Base-by-base conservation (phyloP, 2,888 invertebrate genomes). In the Marasmarcha lunaedactyla region DNA sequence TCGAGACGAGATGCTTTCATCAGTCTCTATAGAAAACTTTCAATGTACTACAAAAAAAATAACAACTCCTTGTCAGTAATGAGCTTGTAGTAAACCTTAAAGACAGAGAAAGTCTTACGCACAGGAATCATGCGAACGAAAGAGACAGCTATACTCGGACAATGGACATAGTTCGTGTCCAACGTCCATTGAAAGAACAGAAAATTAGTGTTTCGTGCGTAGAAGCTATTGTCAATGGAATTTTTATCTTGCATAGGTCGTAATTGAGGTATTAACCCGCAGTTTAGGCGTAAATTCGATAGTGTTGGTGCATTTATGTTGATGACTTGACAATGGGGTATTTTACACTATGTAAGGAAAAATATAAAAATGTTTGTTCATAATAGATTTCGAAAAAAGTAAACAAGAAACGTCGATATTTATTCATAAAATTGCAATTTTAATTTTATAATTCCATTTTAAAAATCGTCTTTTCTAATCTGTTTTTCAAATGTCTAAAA, bases 11-110 rank as follows among this genome's bases (percentile, higher is more conserved):
- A 4, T 4, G n/a, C 30, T 30, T 30, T 30, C 30, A 30, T 30
- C 30, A 30, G 30, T n/a, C 30, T 9, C 30, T 30, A 30, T 30
- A 30, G 30, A 30, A 30, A 30, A 30, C 30, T 30, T 30, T 30
- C 30, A 30, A 30, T 30, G 30, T 30, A 30, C 30, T 30, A 4
- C 30, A 30, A 30, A 30, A n/a, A 30, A 30, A n/a, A 30, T 30
- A 30, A 30, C 30, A 30, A 30, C 30, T 30, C 30, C 30, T 30
- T 30, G 30, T 11, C 11, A n/a, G 9, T 30, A 30, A 30, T 30
- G 30, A 30, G 30, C 30, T 30, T 30, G 30, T 30, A 10, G 30
- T 30, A 30, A 30, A 30, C n/a, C 3, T 3, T 30, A 10, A 11
- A 10, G 30, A 30, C 9, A 11, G 30, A 30, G 30, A 30, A 3